Evolutionary conservation across 2,113 vertebrate genomes (phyloP).

Genomic region (Perognathus longimembris): DNA sequence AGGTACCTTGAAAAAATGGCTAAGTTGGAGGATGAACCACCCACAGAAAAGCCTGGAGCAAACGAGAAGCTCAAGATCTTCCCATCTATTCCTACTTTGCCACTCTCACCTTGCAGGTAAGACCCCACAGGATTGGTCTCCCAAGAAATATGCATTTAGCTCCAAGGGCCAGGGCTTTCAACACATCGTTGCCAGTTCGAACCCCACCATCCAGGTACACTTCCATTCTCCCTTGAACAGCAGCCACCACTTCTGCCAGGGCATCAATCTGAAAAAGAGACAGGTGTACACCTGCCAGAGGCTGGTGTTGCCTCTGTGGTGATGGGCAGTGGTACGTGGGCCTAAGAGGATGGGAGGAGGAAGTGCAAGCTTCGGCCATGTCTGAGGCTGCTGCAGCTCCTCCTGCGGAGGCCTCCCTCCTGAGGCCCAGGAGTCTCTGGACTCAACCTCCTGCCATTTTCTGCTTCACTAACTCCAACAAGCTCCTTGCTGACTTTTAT

Average conservation of each 20-base stretch:
- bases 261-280: slow-evolving; percentile 92
- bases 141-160: slow-evolving; percentile 96
- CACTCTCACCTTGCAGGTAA: slow-evolving; percentile 93
- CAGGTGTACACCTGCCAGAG: background rate
- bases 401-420: background rate
- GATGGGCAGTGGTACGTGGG: background rate
- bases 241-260: slow-evolving; percentile 92
- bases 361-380: background rate
- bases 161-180: slow-evolving; percentile 95
- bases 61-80: no score
- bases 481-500: background rate
- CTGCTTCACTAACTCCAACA: accelerated
- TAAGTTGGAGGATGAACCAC: background rate
- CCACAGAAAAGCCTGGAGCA: background rate
- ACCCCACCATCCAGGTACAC: slow-evolving; percentile 96
- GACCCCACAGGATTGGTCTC: slow-evolving; percentile 95
- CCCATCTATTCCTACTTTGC: accelerated
- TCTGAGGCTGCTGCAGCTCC: no score
- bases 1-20: background rate
- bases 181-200: slow-evolving; percentile 93
- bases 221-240: slow-evolving; percentile 91
- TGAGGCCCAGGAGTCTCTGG: background rate
- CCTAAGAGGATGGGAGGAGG: background rate
- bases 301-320: background rate
- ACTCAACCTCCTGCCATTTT: background rate